Evolutionary conservation across 2,113 vertebrate genomes (phyloP), one percentile per base, ranked within the genome.

Genomic region (Labeo catla): DNA sequence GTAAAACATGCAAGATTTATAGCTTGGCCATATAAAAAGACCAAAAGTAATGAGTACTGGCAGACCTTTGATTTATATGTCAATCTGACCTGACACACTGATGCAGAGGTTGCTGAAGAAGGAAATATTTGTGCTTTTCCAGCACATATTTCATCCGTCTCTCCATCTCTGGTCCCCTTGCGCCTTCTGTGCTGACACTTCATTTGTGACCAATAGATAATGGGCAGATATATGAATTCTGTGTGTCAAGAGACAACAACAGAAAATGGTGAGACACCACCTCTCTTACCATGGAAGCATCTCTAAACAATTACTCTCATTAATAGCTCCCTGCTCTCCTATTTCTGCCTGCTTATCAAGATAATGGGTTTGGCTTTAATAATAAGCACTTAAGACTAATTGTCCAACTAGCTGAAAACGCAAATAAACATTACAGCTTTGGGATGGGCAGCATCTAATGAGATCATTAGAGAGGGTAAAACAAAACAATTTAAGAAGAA

Each of bases 91-190:
- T 63, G 82, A 19, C 13, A 43, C 76, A 28, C 6, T 61, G 23
- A 49, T 76, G 72, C 36, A 34, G 28, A 84, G 43, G 59, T 50
- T 86, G 84, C 84, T 86, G 87, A 88, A 88, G 73, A 7, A 57
- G 76, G 59, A 43, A 4, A 74, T 63, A 84, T 84, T 84, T 83
- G 43, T 80, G 84, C 81, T 76, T 68, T 80, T 76, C 81, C 72
- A 83, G 84, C 79, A 86, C 28, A 83, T 50, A 49, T 43, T 72
- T 49, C 59, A 76, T 43, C 52, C 57, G 76, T 65, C 65, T 86
- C 76, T 66, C 23, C 65, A 74, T 57, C 63, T 49, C 59, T 16
- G 2, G 39, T 66, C 79, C 79, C 59, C n/a, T 7, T 16, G n/a
- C 1, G 2, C 21, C 34, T 79, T 36, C 39, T 57, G 39, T 61